Evolutionary conservation across 1,140 invertebrate genomes (phyloP), one percentile per base, ranked within the genome.

Genomic region (Lordiphosa stackelbergi): DNA sequence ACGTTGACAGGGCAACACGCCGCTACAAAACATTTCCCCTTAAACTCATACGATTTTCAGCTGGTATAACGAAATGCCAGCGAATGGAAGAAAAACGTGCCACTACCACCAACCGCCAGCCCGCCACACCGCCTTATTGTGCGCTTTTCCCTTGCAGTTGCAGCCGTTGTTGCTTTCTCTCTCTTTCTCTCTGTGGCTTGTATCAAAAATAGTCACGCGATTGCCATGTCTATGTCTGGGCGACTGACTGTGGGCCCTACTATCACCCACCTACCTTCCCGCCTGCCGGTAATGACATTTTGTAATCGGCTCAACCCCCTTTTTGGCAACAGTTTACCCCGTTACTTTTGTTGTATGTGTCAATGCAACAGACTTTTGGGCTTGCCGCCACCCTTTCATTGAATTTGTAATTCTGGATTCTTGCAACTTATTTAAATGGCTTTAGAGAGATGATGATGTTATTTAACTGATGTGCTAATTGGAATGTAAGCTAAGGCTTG

Each of bases 41-140:
- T 65, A 84, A 83, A 69, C 69, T 83, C 77, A 59, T 83, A 83
- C 53, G 77, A 83, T 83, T 83, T 83, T 83, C 65, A 83, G 77
- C 77, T 83, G 78, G 77, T 83, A 83, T 83, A 83, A 66, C 78
- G 47, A 78, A 69, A 66, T 60, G 69, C 60, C 46, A 55, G 35
- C 48, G 45, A 55, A 55, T 51, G 46, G 64, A 55, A 41, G 71
- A 71, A 83, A 77, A 84, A 83, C 77, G 78, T 83, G 72, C 72
- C 72, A 66, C 72, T 46, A 31, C 57, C 58, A 54, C 53, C 62
- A 52, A 37, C 61, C 66, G 38, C 40, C 42, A 11, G 28, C 34
- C 34, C 34, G 38, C 48, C 19, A 34, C 22, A 6, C 35, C 42
- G 42, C n/a, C 48, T 31, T 53, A 57, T 51, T 38, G 47, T 72